phyloP scores from a whole-genome alignment of 2,888 invertebrate species.

The Eupithecia subfuscata region DNA sequence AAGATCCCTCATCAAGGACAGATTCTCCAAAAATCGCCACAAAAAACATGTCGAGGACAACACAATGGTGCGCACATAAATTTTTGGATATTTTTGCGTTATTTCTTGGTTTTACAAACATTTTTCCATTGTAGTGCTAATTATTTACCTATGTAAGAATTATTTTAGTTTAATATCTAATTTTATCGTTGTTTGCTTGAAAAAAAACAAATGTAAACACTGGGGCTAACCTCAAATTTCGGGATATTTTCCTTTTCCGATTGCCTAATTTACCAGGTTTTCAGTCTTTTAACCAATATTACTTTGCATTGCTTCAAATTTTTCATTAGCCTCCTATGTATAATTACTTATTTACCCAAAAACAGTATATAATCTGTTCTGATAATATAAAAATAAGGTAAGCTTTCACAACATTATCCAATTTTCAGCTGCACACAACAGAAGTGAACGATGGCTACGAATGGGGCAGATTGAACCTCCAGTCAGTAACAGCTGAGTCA shows the following conservation, averaged over 20 bases:
- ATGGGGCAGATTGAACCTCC: slow-evolving; percentile 94
- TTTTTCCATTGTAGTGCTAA: not conserved
- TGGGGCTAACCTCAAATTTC: slow-evolving; percentile 22
- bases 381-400: not conserved
- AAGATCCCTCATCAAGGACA: slow-evolving; percentile 89
- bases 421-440: slow-evolving; percentile 89
- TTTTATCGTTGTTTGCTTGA: not conserved
- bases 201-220: slow-evolving; percentile 20
- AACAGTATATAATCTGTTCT: not conserved
- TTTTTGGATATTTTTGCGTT: not conserved
- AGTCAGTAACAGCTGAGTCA: slow-evolving; percentile 97
- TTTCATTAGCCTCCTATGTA: not conserved
- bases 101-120: not conserved
- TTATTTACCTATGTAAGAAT: not conserved
- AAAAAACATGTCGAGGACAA: slow-evolving; percentile 87
- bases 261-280: not conserved
- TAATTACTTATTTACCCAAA: not conserved
- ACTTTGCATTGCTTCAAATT: not conserved
- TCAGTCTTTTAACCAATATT: not conserved
- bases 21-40: slow-evolving; percentile 86
- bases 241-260: not conserved
- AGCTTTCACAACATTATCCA: not conserved
- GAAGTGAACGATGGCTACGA: slow-evolving; percentile 96
- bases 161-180: not conserved
- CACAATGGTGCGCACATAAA: slow-evolving; percentile 83